Percentiles rank a stretch among this genome's conserved stretches.
Conservation (phyloP, 2,888 invertebrate species). For the Drosophila glabriapex region DNA sequence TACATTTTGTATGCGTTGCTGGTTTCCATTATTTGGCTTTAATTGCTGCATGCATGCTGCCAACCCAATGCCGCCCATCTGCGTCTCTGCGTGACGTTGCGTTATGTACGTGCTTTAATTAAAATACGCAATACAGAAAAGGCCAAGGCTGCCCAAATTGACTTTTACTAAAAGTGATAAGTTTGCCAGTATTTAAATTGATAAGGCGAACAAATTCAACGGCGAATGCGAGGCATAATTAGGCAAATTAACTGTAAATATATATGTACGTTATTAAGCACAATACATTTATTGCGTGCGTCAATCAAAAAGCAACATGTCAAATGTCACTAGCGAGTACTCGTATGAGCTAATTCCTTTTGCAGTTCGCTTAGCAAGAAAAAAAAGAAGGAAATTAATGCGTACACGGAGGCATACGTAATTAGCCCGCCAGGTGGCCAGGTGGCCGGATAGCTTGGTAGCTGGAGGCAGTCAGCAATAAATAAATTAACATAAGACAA, state of each 20-base stretch:
- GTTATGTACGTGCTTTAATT: slow-evolving; percentile 72
- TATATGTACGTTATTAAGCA: slow-evolving; percentile 20
- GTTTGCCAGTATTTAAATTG: slow-evolving; percentile 60
- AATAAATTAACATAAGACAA: slow-evolving; percentile 81
- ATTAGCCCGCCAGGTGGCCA: slow-evolving; percentile 67
- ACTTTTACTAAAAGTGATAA: slow-evolving; percentile 58
- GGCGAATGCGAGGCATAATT: slow-evolving; percentile 49
- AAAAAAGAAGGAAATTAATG: slow-evolving; percentile 58
- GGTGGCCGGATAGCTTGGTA: background rate
- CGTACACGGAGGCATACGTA: slow-evolving; percentile 62
- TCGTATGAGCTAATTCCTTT: slow-evolving; percentile 57
- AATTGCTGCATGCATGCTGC: slow-evolving; percentile 73
- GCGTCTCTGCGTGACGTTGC: slow-evolving; percentile 11
- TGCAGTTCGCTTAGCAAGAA: slow-evolving; percentile 12
- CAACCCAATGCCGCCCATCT: background rate
- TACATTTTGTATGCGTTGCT: slow-evolving; percentile 78
- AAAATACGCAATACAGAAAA: slow-evolving; percentile 63
- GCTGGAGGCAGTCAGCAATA: slow-evolving; percentile 59
- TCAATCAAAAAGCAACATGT: slow-evolving; percentile 77
- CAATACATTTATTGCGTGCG: slow-evolving; percentile 59
- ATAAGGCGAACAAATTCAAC: slow-evolving; percentile 42
- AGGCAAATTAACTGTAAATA: slow-evolving; percentile 71
- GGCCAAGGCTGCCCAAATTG: slow-evolving; percentile 11
- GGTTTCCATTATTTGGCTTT: slow-evolving; percentile 79
- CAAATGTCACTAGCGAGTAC: slow-evolving; percentile 64